Evolutionary conservation across 1,140 invertebrate genomes (phyloP).

Genomic region (Cotesia vestalis): DNA sequence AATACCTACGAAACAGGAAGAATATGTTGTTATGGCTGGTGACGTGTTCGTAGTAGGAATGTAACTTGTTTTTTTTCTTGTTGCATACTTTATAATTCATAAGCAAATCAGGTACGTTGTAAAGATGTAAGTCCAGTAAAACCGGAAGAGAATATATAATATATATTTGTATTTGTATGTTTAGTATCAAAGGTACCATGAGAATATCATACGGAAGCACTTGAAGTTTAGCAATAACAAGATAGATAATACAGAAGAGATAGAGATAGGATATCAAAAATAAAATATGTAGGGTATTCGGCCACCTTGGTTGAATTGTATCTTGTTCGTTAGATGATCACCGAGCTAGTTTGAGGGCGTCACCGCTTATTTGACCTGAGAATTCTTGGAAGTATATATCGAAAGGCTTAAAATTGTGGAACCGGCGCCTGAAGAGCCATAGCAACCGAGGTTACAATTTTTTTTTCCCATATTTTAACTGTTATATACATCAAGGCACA

Average conservation of each 20-base stretch:
- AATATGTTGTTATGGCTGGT: constrained; percentile 1
- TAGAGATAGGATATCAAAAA: background rate
- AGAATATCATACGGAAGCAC: constrained; percentile 26
- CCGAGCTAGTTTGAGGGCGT: constrained; percentile 13
- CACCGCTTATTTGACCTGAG: constrained; percentile 28
- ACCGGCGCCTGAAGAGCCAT: constrained; percentile 26
- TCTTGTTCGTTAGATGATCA: constrained; percentile 22
- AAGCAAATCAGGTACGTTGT: constrained; percentile 30
- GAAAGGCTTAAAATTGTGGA: constrained; percentile 21
- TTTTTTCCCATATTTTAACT: constrained; percentile 3
- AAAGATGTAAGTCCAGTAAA: constrained; percentile 20
- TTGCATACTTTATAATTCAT: constrained; percentile 26
- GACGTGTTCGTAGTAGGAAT: background rate
- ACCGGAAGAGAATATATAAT: constrained; percentile 20
- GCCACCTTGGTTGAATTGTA: constrained; percentile 1
- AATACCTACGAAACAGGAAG: background rate
- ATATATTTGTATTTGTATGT: background rate
- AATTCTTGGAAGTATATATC: constrained; percentile 31
- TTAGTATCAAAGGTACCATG: constrained; percentile 17
- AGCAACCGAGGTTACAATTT: constrained; percentile 21
- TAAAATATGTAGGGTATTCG: constrained; percentile 9
- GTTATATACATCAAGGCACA: background rate
- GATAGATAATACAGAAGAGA: background rate
- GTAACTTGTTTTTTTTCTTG: background rate
- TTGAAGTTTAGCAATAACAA: constrained; percentile 14